Conservation (phyloP, 1,140 invertebrate species). For the Diprion similis region DNA sequence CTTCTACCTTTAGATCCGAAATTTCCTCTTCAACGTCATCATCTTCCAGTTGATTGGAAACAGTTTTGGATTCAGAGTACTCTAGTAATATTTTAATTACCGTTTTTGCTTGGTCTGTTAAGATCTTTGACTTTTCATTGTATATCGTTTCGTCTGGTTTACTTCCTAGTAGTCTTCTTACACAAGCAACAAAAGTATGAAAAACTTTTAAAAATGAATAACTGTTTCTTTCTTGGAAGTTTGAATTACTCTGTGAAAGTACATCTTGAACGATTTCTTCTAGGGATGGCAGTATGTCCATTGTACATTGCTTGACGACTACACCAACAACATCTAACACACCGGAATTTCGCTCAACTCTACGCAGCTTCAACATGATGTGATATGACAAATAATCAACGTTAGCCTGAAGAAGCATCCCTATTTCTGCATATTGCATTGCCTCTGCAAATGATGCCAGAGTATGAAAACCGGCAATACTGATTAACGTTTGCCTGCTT, state of each 20-base stretch:
- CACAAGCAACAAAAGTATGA: conserved; percentile 66
- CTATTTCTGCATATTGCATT: conserved; percentile 57
- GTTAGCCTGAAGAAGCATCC: conserved; percentile 66
- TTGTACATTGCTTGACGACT: conserved; percentile 69
- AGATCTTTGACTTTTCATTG: conserved; percentile 22
- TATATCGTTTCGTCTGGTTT: conserved; percentile 17
- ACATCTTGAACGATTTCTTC: conserved; percentile 71
- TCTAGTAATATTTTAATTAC: conserved; percentile 24
- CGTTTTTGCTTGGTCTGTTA: conserved; percentile 8
- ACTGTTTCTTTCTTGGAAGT: conserved; percentile 63
- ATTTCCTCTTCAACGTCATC: conserved; percentile 26
- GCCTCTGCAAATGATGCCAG: conserved; percentile 62
- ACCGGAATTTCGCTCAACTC: conserved; percentile 59
- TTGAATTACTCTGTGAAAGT: conserved; percentile 65
- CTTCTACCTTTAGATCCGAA: conserved; percentile 22
- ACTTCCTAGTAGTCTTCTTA: conserved; percentile 60
- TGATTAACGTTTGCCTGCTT: conserved; percentile 64
- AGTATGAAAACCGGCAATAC: conserved; percentile 63
- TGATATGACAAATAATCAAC: conserved; percentile 74
- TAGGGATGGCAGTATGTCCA: conserved; percentile 66
- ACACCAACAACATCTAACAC: conserved; percentile 68
- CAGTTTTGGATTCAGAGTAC: conserved; percentile 24
- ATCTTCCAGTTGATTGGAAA: conserved; percentile 25
- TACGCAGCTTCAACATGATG: conserved; percentile 67
- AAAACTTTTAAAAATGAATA: conserved; percentile 70